Evolutionary conservation across 2,113 vertebrate species (phyloP).

Genomic region (Arizona elegans): DNA sequence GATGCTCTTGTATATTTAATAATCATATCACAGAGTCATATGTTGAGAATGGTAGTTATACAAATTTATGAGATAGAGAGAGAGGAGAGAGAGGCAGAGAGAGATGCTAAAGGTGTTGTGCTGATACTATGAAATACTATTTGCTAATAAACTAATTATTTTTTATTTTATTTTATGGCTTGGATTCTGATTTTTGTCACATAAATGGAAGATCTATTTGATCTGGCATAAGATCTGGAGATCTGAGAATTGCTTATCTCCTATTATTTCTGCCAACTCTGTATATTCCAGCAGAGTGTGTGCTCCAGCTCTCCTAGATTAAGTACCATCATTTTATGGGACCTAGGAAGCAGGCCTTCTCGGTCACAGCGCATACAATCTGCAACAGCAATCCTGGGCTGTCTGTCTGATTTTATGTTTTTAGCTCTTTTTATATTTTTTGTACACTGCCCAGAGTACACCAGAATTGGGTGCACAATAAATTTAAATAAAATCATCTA

Average conservation of each 20-base stretch:
- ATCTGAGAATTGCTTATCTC: background rate
- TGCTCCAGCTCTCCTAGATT: background rate
- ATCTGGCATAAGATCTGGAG: background rate
- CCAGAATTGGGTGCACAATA: background rate
- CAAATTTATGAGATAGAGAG: background rate
- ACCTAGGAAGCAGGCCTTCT: background rate
- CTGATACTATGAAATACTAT: background rate
- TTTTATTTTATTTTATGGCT: background rate
- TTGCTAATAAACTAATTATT: background rate
- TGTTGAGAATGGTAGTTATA: background rate
- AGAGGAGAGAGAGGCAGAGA: background rate
- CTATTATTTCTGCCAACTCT: background rate
- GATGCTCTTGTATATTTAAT: background rate
- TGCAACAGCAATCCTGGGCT: background rate
- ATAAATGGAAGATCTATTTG: background rate
- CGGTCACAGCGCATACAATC: background rate
- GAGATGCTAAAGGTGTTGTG: background rate
- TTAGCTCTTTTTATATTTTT: background rate
- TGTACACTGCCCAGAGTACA: background rate
- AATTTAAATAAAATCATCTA: background rate
- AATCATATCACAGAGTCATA: background rate
- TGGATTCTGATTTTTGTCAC: background rate
- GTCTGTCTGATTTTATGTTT: background rate
- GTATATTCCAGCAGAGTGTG: background rate
- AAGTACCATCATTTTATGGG: background rate